Base-by-base conservation (phyloP, 2,888 invertebrate genomes). In the Agelastica alni region DNA sequence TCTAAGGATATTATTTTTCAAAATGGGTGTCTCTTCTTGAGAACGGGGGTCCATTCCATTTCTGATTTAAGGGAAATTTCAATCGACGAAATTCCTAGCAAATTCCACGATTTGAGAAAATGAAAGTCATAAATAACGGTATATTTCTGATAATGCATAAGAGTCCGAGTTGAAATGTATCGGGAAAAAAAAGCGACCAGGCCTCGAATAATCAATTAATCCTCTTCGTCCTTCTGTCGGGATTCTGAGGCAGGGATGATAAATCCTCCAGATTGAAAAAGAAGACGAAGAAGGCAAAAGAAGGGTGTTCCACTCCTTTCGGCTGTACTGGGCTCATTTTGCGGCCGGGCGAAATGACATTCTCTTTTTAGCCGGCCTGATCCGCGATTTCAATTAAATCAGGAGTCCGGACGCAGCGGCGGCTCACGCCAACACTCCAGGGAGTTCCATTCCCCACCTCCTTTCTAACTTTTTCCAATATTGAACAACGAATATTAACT, bases 331-430 rank as follows among this genome's bases (percentile, higher is more conserved):
- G 37, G 17, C 37, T 72, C 71, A 70, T 73, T 72, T 73, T 71
- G 69, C 65, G 69, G 72, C 70, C 70, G 20, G 34, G 12, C 68
- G 72, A 73, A 75, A 75, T 74, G 74, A 74, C 74, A 74, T 74
- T 72, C 75, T 74, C 75, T 74, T 75, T 75, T 75, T 74, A 74
- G 71, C 71, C 68, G 65, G 69, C 71, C 72, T 74, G 73, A 75
- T 75, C 75, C 74, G 74, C 73, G 73, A 68, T 74, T 75, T 73
- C 75, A 75, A 75, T 75, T 75, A 74, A 74, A 75, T 70, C 66
- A 68, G 46, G 26, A 18, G 45, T 45, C 41, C 31, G 42, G 30
- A 43, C n/a, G 9, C 43, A 43, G 14, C 7, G 43, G 30, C 43
- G 43, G 16, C 14, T 13, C 3, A 42, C 18, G 9, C 2, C 10